A percentile compares a stretch with the other conserved stretches of the same genome.
These are phyloP conservation scores for Brachionus rubens DNA, from an alignment of 1,140 invertebrate genomes.

Conservation along the genomic window DNA sequence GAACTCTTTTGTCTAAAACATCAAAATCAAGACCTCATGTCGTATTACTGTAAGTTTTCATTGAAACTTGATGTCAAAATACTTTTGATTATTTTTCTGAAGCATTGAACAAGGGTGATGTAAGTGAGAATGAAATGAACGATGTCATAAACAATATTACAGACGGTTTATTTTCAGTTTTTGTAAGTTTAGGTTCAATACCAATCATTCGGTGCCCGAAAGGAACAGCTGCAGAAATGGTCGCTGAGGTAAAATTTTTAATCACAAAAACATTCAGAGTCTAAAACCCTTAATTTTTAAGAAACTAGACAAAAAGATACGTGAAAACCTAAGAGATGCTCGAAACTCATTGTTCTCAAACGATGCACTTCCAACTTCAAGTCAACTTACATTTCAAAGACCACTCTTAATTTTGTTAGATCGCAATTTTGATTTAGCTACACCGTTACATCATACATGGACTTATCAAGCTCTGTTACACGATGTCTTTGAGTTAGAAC, in stretches of 20 bases:
- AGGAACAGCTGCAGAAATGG: slow-evolving; percentile 96
- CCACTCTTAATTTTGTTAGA: slow-evolving; percentile 89
- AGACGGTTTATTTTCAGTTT: slow-evolving; percentile 92
- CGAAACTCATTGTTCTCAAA: slow-evolving; percentile 90
- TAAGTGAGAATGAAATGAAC: slow-evolving; percentile 93
- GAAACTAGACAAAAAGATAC: slow-evolving; percentile 91
- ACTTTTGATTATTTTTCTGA: slow-evolving; percentile 52
- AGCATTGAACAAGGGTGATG: slow-evolving; percentile 90
- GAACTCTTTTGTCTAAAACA: slow-evolving; percentile 91
- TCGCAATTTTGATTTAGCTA: slow-evolving; percentile 91
- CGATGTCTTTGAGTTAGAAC: slow-evolving; percentile 80
- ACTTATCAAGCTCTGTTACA: slow-evolving; percentile 95
- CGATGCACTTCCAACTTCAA: slow-evolving; percentile 69
- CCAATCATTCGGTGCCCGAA: slow-evolving; percentile 90
- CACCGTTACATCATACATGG: slow-evolving; percentile 97
- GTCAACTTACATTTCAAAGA: slow-evolving; percentile 76
- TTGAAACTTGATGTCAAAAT: not conserved
- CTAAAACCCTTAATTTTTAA: slow-evolving; percentile 47
- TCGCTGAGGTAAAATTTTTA: slow-evolving; percentile 68
- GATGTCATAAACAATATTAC: slow-evolving; percentile 87
- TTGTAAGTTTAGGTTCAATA: slow-evolving; percentile 86
- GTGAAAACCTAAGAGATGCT: slow-evolving; percentile 92
- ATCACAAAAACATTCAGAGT: not conserved
- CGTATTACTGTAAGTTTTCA: slow-evolving; percentile 76
- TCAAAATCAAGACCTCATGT: slow-evolving; percentile 81